Base-by-base conservation (phyloP, 64 coral and sea anemone genomes). In the Stichodactyla mertensii region DNA sequence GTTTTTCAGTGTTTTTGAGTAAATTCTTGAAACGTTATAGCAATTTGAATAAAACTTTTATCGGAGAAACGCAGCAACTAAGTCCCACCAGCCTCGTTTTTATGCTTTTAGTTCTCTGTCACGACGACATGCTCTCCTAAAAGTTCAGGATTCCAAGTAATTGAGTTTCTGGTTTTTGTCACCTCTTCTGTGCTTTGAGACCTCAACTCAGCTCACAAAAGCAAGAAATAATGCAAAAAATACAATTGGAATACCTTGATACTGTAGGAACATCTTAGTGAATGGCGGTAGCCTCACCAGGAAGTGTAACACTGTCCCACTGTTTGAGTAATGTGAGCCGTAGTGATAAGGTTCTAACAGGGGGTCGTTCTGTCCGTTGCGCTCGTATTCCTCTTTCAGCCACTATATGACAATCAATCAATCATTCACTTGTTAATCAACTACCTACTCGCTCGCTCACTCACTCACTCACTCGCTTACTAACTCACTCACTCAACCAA, bases 251-350 rank as follows among this genome's bases (percentile, higher is more conserved):
- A 14, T 86, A 92, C 95, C 95, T 92, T 98, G 95, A 85, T 98
- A 98, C 5, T 93, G 87, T 0, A 94, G 78, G 61, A 98, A 94
- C 80, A 98, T 98, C 87, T 98, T 98, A 18, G 95, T 98, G 56
- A 94, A 98, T 27, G 95, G 95, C 10, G 92, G 89, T 6, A 98
- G 92, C 15, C 95, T 77, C 9, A 98, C 95, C 1, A 93, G 90
- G 14, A 98, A 98, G 71, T 98, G 95, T 5, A 98, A 78, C 26
- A 98, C 95, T 16, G 95, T 98, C 24, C 95, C 95, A 94, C 95
- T 98, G 92, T 98, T 98, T 0, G 95, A 98, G 28, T 98, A 98
- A 61, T 98, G 95, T 6, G 92, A 98, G 57, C 95, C 92, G 31
- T 98, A 98, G 24, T 98, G 92, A 87, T 94, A 98, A 6, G 95